Conservation (phyloP, 2,113 vertebrate genomes). For the Cepphus grylle region DNA sequence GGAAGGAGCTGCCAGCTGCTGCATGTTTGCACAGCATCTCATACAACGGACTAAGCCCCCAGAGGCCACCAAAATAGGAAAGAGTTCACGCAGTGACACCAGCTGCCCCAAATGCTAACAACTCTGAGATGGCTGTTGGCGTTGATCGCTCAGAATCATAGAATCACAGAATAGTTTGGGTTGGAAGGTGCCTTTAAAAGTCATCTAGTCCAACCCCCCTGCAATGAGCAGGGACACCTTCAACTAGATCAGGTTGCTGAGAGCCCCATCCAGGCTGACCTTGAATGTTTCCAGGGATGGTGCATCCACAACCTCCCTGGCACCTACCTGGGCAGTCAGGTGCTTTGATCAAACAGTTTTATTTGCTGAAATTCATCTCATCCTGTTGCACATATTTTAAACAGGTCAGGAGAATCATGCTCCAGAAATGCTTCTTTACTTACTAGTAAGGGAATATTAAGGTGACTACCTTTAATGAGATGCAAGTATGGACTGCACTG, state of each 20-base stretch:
- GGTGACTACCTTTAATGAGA: background rate
- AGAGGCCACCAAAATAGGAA: background rate
- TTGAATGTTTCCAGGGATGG: background rate
- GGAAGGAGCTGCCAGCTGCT: background rate
- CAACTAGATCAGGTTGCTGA: background rate
- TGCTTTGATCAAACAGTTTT: background rate
- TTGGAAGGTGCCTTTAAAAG: background rate
- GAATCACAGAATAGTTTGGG: background rate
- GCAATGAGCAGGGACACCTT: background rate
- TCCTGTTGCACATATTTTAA: background rate
- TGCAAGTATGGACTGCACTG: background rate
- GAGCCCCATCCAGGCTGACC: background rate
- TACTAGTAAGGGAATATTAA: background rate
- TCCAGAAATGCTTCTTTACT: background rate
- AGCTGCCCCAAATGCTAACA: background rate
- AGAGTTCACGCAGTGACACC: background rate
- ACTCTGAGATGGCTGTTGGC: background rate
- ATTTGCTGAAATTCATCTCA: background rate
- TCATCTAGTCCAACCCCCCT: background rate
- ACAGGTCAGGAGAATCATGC: background rate
- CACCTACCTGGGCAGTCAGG: background rate
- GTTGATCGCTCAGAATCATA: background rate
- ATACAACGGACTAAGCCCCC: background rate
- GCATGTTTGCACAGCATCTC: background rate
- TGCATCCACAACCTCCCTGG: background rate